phyloP scores from a whole-genome alignment of 2,888 invertebrate species.

The Lithophane leautieri region DNA sequence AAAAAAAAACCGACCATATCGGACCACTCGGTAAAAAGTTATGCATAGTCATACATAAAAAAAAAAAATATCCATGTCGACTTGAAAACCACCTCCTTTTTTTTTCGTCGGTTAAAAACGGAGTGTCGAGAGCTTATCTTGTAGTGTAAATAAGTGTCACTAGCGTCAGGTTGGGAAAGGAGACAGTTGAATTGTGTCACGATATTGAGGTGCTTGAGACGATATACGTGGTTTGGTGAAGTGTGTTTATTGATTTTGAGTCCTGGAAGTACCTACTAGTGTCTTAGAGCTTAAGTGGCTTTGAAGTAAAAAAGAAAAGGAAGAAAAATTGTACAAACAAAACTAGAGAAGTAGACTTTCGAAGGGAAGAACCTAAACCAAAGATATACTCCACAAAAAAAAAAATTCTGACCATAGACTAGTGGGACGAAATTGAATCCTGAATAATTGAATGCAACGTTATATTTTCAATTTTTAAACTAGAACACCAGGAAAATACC shows the following conservation, averaged over 20 bases:
- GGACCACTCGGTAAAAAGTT: too few relatives aligned
- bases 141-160: slow-evolving; percentile 50
- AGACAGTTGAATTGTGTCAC: slow-evolving; percentile 20
- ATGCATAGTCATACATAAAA: too few relatives aligned
- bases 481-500: background rate
- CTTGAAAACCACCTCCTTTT: too few relatives aligned
- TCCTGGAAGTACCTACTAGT: background rate
- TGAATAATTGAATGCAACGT: too few relatives aligned
- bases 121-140: slow-evolving; percentile 51
- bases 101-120: too few relatives aligned
- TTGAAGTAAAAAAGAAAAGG: too few relatives aligned
- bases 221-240: background rate
- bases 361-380: background rate
- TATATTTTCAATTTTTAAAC: background rate
- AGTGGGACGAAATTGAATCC: slow-evolving; percentile 13
- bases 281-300: too few relatives aligned
- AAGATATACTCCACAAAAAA: background rate
- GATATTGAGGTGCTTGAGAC: slow-evolving; percentile 28
- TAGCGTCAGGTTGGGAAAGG: slow-evolving; percentile 40
- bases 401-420: background rate
- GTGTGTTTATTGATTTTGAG: slow-evolving; percentile 6
- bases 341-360: too few relatives aligned
- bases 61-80: too few relatives aligned
- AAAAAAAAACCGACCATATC: too few relatives aligned
- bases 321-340: too few relatives aligned